Evolutionary conservation across 2,797 vertebrate species (phyloP), one percentile per base, ranked within the genome.

Genomic region (Molossus alvarezi): DNA sequence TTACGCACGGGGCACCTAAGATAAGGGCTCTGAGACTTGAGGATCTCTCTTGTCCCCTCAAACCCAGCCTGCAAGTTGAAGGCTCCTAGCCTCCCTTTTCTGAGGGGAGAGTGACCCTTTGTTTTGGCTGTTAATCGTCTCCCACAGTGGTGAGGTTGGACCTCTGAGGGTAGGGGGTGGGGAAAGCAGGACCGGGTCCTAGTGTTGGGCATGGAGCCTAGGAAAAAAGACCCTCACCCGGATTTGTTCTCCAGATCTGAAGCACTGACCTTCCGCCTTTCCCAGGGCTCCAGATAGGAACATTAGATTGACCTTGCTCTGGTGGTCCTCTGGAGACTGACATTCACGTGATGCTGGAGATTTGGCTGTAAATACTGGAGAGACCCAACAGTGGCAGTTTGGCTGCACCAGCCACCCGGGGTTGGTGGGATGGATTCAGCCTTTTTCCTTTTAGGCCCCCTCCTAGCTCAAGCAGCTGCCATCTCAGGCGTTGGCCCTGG

Each of bases 401-500:
- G 73, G 45, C 83, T 80, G 65, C 82, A 83, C 60, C 41, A 84
- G 17, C 64, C 33, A 67, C 41, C 65, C 33, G n/a, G 55, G n/a
- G 13, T 11, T 51, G 20, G 33, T 27, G n/a, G 33, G 29, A 33
- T 79, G n/a, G 10, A 86, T 21, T 41, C n/a, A 62, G 48, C 20
- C 29, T 91, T 91, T n/a, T 53, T 57, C 3, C 53, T 48, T 71
- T 65, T 72, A 18, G 20, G 14, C 20, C 79, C 37, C 76, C 73
- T 91, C 51, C 18, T 58, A 81, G 29, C 64, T 88, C 57, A 77
- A 84, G 53, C 60, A 87, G 64, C 51, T 90, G 60, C 37, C 41
- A 5, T 48, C 93, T 89, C 81, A 89, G 81, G 55, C 76, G 83
- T 93, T 93, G 86, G 62, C 67, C 87, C 76, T 91, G 76, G 13